These are phyloP conservation scores for Polyodon spathula DNA, from an alignment of 2,113 vertebrate genomes.

Conservation along the genomic window DNA sequence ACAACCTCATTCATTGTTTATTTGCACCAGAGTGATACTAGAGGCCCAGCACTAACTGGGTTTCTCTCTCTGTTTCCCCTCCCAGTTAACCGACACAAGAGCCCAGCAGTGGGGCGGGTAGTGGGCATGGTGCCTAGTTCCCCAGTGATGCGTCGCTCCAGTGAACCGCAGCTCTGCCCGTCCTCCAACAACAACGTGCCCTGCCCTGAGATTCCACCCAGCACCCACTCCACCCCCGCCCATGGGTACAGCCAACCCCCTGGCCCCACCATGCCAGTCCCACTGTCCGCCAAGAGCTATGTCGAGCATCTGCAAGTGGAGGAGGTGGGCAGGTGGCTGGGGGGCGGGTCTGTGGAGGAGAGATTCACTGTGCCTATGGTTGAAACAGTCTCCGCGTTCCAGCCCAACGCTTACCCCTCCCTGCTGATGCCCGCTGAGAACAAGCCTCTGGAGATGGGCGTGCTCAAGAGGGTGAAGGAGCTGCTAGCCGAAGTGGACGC, in stretches of 20 bases:
- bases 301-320: conserved; percentile 79
- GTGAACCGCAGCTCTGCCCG: conserved; percentile 80
- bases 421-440: conserved; percentile 81
- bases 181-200: conserved; percentile 54
- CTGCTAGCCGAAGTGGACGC: conserved; percentile 83
- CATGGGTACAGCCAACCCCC: conserved; percentile 59
- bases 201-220: conserved; percentile 47
- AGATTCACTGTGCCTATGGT: conserved; percentile 56
- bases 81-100: conserved; percentile 72
- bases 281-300: conserved; percentile 66
- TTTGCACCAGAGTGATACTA: too few species aligned
- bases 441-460: conserved; percentile 86
- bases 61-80: background rate
- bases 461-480: conserved; percentile 91
- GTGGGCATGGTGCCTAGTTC: conserved; percentile 63
- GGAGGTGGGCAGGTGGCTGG: conserved; percentile 37
- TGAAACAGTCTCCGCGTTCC: conserved; percentile 78
- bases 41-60: too few species aligned
- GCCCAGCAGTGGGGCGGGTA: conserved; percentile 54
- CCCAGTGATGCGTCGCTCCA: conserved; percentile 74
- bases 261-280: conserved; percentile 36
- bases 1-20: too few species aligned
- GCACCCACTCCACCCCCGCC: conserved; percentile 59
- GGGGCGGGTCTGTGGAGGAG: conserved; percentile 33
- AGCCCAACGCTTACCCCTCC: conserved; percentile 70